Evolutionary conservation across 2,797 vertebrate species (phyloP).

Genomic region (Scyliorhinus canicula): DNA sequence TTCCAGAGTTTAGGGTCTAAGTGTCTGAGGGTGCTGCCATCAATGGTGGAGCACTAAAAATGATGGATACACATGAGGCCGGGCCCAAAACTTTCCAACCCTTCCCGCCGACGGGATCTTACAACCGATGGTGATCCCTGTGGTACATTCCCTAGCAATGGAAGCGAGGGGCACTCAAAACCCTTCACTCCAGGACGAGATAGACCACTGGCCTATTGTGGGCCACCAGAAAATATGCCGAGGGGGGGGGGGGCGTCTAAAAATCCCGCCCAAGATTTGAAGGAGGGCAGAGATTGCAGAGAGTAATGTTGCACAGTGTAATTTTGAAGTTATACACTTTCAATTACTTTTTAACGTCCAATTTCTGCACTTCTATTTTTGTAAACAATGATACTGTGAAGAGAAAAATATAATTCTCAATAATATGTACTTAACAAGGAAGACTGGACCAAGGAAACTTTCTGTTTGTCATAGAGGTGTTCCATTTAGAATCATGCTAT

Average conservation of each 20-base stretch:
- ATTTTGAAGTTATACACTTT: not conserved
- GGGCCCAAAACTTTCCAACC: too few relatives aligned
- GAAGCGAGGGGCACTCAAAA: too few relatives aligned
- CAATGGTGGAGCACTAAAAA: not conserved
- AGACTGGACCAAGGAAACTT: not conserved
- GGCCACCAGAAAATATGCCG: too few relatives aligned
- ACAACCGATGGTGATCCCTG: too few relatives aligned
- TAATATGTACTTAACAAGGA: not conserved
- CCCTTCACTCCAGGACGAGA: too few relatives aligned
- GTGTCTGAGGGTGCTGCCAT: not conserved
- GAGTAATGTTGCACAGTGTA: not conserved
- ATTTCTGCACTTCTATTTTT: not conserved
- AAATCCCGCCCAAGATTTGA: not conserved
- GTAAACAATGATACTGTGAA: not conserved
- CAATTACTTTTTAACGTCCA: not conserved
- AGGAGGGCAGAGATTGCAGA: not conserved
- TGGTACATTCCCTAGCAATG: too few relatives aligned
- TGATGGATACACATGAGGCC: not conserved
- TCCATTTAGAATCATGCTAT: not conserved
- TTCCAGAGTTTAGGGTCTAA: not conserved
- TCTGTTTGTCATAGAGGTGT: not conserved
- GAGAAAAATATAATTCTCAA: constrained; percentile 13
- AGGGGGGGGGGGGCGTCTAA: too few relatives aligned
- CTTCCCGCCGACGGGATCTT: too few relatives aligned
- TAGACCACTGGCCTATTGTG: too few relatives aligned